These are phyloP conservation scores for Grapholita molesta DNA, from an alignment of 1,140 invertebrate genomes.

Conservation along the genomic window DNA sequence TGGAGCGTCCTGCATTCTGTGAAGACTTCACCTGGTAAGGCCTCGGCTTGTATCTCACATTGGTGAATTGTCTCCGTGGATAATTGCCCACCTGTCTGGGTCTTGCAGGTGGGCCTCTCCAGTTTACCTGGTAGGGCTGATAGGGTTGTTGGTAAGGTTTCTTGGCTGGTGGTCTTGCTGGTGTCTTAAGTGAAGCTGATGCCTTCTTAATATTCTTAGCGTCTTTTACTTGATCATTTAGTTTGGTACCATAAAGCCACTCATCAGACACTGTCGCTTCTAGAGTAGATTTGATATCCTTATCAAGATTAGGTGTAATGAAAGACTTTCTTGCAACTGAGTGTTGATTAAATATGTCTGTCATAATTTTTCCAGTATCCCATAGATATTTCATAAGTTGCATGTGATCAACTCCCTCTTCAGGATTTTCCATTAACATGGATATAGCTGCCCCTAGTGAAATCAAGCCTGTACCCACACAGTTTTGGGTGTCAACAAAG, in stretches of 20 bases:
- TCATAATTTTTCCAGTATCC: neutral
- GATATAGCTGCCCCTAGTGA: neutral
- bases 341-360: neutral
- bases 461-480: neutral
- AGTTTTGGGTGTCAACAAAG: neutral
- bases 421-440: neutral
- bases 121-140: neutral
- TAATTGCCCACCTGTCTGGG: neutral
- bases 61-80: neutral
- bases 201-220: neutral
- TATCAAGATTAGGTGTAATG: neutral
- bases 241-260: neutral
- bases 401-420: neutral
- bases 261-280: neutral
- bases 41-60: neutral
- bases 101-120: neutral
- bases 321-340: neutral
- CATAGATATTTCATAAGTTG: slow-evolving; percentile 3
- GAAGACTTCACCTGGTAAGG: neutral
- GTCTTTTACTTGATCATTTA: neutral
- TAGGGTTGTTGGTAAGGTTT: neutral
- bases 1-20: neutral
- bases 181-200: neutral
- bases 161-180: neutral
- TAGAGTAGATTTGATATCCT: neutral